phyloP scores from a whole-genome alignment of 2,888 invertebrate species.

The Mechanitis mazaeus region DNA sequence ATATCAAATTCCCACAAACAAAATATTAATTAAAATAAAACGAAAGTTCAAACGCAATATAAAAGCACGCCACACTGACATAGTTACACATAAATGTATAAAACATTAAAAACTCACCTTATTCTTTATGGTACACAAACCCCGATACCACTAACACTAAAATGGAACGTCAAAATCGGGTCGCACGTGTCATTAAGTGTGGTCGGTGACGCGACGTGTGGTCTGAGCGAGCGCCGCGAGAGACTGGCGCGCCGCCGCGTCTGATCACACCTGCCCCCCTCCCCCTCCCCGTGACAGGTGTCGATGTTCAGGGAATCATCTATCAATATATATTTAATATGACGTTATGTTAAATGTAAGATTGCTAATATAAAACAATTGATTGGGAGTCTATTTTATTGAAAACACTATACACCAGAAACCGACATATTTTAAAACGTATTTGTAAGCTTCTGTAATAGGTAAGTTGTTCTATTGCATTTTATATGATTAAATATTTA shows the following conservation, averaged over 20 bases:
- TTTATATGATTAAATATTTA: no score
- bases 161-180: constrained; percentile 64
- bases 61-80: constrained; percentile 26
- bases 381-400: no score
- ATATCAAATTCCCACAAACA: constrained; percentile 22
- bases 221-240: constrained; percentile 58
- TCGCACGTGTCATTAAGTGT: constrained; percentile 64
- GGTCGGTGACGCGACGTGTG: constrained; percentile 55
- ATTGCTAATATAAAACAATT: no score
- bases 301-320: constrained; percentile 28
- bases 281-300: constrained; percentile 61
- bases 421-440: no score
- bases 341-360: not conserved
- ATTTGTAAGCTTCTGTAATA: no score
- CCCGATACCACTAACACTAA: constrained; percentile 52
- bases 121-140: constrained; percentile 44
- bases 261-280: constrained; percentile 65
- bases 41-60: no score
- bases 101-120: constrained; percentile 28
- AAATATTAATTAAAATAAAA: constrained; percentile 11
- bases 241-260: constrained; percentile 74
- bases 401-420: no score
- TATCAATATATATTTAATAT: constrained; percentile 15
- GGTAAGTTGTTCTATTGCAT: no score
- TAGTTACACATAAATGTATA: constrained; percentile 14